These are phyloP conservation scores for Rhagoletis zephyria DNA, from an alignment of 1,140 invertebrate species.

Conservation along the genomic window DNA sequence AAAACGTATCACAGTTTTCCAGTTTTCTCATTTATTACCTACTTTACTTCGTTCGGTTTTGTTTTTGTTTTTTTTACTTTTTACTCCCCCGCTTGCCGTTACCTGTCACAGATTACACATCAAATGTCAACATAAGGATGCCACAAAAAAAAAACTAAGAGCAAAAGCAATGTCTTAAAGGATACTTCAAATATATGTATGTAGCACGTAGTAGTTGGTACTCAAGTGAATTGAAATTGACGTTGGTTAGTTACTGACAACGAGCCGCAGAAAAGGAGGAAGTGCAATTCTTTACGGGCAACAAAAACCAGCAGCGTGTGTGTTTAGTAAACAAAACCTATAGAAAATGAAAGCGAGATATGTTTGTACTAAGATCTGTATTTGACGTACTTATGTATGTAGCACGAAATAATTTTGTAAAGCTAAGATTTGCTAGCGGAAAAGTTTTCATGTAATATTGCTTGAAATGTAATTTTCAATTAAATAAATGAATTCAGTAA, in stretches of 20 bases:
- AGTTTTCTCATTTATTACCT: background rate
- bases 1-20: constrained; percentile 2
- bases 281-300: constrained; percentile 1
- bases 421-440: background rate
- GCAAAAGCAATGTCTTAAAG: background rate
- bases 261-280: background rate
- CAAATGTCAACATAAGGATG: constrained; percentile 10
- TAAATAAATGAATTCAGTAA: constrained; percentile 10
- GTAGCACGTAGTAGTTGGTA: background rate
- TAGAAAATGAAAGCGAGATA: background rate
- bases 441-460: background rate
- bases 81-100: background rate
- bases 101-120: constrained; percentile 40
- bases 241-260: constrained; percentile 30
- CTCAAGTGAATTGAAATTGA: constrained; percentile 45
- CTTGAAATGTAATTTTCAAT: background rate
- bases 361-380: background rate
- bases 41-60: background rate
- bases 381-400: background rate
- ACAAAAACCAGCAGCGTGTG: background rate
- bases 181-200: background rate
- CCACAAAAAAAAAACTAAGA: background rate
- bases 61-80: background rate
- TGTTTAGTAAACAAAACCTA: too few relatives aligned
- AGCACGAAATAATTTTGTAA: background rate